Conservation (phyloP, 2,797 vertebrate genomes). For the Anguilla anguilla region DNA sequence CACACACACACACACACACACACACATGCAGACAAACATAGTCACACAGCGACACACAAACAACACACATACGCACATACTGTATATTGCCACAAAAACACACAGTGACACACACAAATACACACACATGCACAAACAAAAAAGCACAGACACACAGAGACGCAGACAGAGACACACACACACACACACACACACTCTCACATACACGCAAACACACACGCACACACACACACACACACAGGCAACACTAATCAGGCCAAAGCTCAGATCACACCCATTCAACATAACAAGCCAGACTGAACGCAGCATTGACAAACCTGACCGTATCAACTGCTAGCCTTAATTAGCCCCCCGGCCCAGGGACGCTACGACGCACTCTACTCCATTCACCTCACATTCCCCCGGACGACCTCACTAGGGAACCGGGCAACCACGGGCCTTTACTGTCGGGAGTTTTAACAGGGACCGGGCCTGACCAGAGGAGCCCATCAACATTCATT, state of each 20-base stretch:
- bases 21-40: neutral
- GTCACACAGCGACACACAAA: neutral
- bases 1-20: neutral
- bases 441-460: conserved; percentile 16
- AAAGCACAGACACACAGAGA: neutral
- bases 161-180: neutral
- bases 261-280: neutral
- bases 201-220: neutral
- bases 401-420: neutral
- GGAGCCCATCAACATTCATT: neutral
- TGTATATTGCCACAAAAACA: neutral
- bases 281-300: neutral
- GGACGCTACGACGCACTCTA: neutral
- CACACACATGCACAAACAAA: neutral
- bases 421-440: neutral
- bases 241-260: neutral
- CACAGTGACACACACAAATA: neutral
- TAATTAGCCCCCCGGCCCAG: neutral
- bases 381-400: neutral
- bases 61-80: neutral
- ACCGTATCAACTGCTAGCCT: neutral
- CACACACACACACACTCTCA: neutral
- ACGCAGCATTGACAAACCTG: neutral
- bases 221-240: neutral
- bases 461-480: conserved; percentile 7